phyloP scores from a whole-genome alignment of 2,113 vertebrate genomes.

The Peromyscus leucopus region DNA sequence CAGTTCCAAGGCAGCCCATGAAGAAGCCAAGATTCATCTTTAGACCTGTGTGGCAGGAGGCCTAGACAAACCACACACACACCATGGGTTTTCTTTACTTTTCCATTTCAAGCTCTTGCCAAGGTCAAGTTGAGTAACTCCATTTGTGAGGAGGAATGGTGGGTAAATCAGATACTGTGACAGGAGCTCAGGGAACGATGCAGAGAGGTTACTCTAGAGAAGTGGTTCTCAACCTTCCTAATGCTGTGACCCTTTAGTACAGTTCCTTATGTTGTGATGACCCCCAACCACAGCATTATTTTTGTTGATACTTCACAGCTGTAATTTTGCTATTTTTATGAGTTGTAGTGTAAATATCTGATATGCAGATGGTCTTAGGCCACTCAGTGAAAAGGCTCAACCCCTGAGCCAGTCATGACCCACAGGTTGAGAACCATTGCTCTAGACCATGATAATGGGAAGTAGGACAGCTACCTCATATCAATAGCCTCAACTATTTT shows the following conservation, averaged over 20 bases:
- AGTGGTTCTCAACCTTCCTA: neutral
- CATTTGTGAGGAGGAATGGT: neutral
- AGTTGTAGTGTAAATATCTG: no score
- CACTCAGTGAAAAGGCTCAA: no score
- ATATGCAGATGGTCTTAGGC: no score
- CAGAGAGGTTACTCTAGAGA: neutral
- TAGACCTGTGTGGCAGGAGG: neutral
- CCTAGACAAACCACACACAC: neutral
- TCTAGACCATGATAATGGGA: neutral
- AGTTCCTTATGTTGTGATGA: neutral
- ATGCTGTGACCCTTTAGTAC: neutral
- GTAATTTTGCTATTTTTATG: no score
- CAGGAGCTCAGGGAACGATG: neutral
- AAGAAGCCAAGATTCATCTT: neutral
- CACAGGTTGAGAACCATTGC: no score
- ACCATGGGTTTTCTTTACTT: neutral
- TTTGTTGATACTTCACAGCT: no score
- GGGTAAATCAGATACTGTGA: neutral
- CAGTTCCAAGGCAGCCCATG: neutral
- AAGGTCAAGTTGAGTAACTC: neutral
- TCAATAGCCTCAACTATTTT: neutral
- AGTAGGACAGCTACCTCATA: neutral
- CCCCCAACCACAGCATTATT: no score
- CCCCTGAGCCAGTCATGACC: no score
- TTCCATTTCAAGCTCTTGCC: neutral